Percentiles rank a stretch among this genome's conserved stretches.
Evolutionary conservation across 2,888 invertebrate genomes (phyloP).

Genomic region (Clunio marinus): DNA sequence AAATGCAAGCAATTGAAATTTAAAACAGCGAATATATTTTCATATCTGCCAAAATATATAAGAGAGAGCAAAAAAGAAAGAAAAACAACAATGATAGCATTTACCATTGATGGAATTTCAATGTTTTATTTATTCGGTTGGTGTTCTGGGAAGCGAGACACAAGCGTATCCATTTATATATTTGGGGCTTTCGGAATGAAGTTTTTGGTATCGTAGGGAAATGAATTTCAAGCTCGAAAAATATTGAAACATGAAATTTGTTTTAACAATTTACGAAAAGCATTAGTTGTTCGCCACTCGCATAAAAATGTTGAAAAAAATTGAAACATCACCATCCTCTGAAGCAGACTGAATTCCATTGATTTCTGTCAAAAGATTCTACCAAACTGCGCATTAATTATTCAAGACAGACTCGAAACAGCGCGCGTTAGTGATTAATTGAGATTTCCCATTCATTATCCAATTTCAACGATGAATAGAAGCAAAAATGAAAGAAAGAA

Average conservation of each 20-base stretch:
- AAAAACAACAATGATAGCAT: constrained; percentile 24
- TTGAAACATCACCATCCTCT: background rate
- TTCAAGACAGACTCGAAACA: constrained; percentile 9
- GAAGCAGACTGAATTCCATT: constrained; percentile 22
- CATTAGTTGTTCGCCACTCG: too few species aligned
- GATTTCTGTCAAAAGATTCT: constrained; percentile 33
- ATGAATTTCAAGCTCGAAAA: background rate
- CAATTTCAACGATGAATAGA: constrained; percentile 22
- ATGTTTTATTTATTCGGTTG: constrained; percentile 16
- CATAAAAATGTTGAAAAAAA: background rate
- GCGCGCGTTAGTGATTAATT: constrained; percentile 25
- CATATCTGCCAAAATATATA: too few species aligned
- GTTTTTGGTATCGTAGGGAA: background rate
- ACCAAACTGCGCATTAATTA: constrained; percentile 9
- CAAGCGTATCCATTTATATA: background rate
- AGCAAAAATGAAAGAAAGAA: background rate
- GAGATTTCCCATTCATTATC: constrained; percentile 34
- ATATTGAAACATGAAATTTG: constrained; percentile 13
- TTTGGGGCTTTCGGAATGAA: background rate
- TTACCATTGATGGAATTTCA: constrained; percentile 32
- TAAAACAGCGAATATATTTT: too few species aligned
- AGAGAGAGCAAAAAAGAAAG: background rate
- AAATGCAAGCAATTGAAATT: background rate
- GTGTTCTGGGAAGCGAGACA: background rate
- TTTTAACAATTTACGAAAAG: constrained; percentile 16